phyloP scores from a whole-genome alignment of 1,140 invertebrate genomes.

The Micrasema minimum region DNA sequence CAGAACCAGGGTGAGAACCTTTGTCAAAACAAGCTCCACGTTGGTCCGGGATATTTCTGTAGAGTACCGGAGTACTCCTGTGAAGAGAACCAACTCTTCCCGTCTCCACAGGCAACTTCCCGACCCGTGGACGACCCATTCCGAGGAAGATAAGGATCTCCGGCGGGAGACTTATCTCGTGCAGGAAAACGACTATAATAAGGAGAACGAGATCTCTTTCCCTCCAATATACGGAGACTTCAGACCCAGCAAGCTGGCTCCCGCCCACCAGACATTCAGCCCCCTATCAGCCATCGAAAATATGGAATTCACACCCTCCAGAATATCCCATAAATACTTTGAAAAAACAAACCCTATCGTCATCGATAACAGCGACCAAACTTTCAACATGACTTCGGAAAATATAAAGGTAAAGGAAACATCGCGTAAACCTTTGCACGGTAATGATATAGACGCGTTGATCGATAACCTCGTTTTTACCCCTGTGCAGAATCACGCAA shows the following conservation, averaged over 20 bases:
- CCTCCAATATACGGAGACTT: not conserved
- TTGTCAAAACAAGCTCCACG: conserved; percentile 6
- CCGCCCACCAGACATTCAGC: not conserved
- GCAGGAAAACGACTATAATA: conserved; percentile 13
- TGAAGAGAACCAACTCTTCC: not conserved
- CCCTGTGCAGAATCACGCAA: conserved; percentile 21
- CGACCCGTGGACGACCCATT: conserved; percentile 7
- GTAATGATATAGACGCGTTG: conserved; percentile 18
- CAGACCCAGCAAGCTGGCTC: not conserved
- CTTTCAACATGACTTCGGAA: not conserved
- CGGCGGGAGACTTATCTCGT: conserved; percentile 39
- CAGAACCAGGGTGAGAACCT: not conserved
- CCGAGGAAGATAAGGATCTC: not conserved
- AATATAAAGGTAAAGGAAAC: not conserved
- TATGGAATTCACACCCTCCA: conserved; percentile 32
- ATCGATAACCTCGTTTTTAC: conserved; percentile 45
- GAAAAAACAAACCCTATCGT: not conserved
- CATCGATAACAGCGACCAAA: conserved; percentile 4
- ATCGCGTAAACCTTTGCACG: not conserved
- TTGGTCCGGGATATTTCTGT: conserved; percentile 26
- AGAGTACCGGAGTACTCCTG: conserved; percentile 16
- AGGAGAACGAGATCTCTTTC: conserved; percentile 15
- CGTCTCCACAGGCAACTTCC: not conserved
- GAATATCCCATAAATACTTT: conserved; percentile 8
- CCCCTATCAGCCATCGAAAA: conserved; percentile 46